phyloP scores from a whole-genome alignment of 2,113 vertebrate genomes.

The Chinchilla lanigera region DNA sequence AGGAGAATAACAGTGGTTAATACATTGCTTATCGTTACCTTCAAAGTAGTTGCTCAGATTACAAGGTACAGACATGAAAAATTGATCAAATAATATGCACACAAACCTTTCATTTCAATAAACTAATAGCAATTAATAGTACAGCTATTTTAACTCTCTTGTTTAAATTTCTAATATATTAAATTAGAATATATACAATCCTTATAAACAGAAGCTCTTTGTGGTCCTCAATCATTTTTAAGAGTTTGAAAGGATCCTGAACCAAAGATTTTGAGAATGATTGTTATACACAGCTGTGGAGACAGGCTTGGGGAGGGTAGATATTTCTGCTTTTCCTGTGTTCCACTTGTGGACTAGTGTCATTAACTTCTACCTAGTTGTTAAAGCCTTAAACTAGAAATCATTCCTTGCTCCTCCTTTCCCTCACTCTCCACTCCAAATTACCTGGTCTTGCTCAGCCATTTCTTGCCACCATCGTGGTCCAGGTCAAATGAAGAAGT shows the following conservation, averaged over 20 bases:
- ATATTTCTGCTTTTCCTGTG: neutral
- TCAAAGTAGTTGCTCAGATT: no score
- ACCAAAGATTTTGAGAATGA: neutral
- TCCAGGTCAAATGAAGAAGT: neutral
- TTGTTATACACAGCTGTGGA: neutral
- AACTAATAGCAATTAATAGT: no score
- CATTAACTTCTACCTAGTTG: neutral
- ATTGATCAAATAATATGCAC: no score
- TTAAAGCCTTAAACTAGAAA: neutral
- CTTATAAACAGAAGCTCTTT: neutral
- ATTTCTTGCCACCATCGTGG: neutral
- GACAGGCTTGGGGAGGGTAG: neutral
- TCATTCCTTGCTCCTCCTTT: neutral
- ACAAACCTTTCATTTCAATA: no score
- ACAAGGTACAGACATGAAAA: no score
- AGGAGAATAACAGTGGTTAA: no score
- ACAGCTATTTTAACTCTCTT: no score
- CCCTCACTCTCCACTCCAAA: neutral
- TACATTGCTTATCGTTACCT: no score
- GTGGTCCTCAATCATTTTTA: neutral
- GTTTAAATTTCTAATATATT: slow-evolving; percentile 18
- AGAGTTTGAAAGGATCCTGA: neutral
- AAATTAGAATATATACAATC: neutral
- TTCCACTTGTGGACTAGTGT: neutral
- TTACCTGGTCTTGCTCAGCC: neutral